A percentile compares a stretch with the other conserved stretches of the same genome.
These are phyloP conservation scores for Drosophila paramelanica DNA, from an alignment of 2,888 invertebrate species.

Conservation along the genomic window DNA sequence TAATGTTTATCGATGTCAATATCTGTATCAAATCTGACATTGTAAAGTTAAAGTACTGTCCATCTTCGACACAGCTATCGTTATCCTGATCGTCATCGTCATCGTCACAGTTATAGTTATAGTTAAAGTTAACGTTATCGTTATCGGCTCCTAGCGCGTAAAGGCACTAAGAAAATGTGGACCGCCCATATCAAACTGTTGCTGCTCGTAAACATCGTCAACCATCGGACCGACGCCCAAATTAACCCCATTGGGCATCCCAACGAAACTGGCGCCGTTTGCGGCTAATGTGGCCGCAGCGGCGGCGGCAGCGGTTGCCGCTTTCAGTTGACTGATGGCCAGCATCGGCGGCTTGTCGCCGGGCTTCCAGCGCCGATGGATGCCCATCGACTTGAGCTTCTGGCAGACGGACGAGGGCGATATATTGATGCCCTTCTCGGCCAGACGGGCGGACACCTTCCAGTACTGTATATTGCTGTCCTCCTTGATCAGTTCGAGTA, in stretches of 20 bases:
- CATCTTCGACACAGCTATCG: background rate
- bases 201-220: slow-evolving; percentile 80
- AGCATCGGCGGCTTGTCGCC: slow-evolving; percentile 83
- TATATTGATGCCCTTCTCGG: slow-evolving; percentile 84
- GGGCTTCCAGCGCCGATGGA: slow-evolving; percentile 84
- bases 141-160: slow-evolving; percentile 69
- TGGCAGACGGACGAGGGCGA: slow-evolving; percentile 85
- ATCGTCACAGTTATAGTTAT: slow-evolving; percentile 1
- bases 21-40: background rate
- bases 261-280: slow-evolving; percentile 42
- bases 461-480: slow-evolving; percentile 84
- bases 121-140: slow-evolving; percentile 9
- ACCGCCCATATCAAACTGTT: slow-evolving; percentile 83
- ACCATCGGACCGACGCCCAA: slow-evolving; percentile 44
- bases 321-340: slow-evolving; percentile 81
- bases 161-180: slow-evolving; percentile 85
- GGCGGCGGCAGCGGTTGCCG: slow-evolving; percentile 55
- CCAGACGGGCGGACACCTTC: slow-evolving; percentile 84
- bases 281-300: slow-evolving; percentile 52
- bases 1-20: background rate
- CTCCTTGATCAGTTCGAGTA: slow-evolving; percentile 83
- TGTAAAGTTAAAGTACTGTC: background rate
- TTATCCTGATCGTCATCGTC: slow-evolving; percentile 10
- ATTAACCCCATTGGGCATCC: slow-evolving; percentile 46
- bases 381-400: slow-evolving; percentile 84